Base-by-base conservation (phyloP, 1,140 invertebrate species). In the Psilanteris sp. region DNA sequence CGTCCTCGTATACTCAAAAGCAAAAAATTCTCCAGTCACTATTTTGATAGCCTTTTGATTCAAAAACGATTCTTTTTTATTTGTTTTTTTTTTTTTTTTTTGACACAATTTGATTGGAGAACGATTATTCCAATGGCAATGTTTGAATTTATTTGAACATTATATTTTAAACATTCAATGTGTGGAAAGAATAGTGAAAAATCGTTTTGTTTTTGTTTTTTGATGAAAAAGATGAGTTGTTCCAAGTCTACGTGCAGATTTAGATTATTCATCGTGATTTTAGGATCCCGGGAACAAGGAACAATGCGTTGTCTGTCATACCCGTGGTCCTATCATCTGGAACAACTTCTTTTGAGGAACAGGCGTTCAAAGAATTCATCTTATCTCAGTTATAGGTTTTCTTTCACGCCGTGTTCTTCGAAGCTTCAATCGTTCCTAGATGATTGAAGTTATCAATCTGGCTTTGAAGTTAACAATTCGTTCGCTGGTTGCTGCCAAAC, bases 381-480 rank as follows among this genome's bases (percentile, higher is more conserved):
- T 13, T 36, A 57, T 62, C 48, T 46, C 50, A 50, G 39, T 68
- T 57, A 48, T 46, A 32, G 24, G 54, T 48, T 37, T 24, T 71
- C 50, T 52, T 67, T 39, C 54, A 27, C 41, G 29, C 16, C 39
- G 27, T 44, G 20, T 26, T 14, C 34, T 57, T 46, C 24, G 10
- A 10, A 36, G 34, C 76, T 16, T 66, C 52, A 32, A 8, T 11
- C 11, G 32, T 16, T 54, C 78, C 67, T 95, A 95, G 85, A 96
- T 95, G 86, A 95, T 92, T 57, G 94, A 93, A 81, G 94, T 96
- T 87, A 96, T 94, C 72, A 96, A 90, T 91, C 94, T 92, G 80
- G 94, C 94, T 89, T 95, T 96, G 92, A 95, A 96, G 92, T 95
- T 95, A 79, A 96, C 94, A 89, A 96, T 93, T 86, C 94, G 92